Percentiles rank a stretch among this genome's conserved stretches.
Evolutionary conservation across 2,888 invertebrate genomes (phyloP).

Genomic region (Galerucella pusilla): DNA sequence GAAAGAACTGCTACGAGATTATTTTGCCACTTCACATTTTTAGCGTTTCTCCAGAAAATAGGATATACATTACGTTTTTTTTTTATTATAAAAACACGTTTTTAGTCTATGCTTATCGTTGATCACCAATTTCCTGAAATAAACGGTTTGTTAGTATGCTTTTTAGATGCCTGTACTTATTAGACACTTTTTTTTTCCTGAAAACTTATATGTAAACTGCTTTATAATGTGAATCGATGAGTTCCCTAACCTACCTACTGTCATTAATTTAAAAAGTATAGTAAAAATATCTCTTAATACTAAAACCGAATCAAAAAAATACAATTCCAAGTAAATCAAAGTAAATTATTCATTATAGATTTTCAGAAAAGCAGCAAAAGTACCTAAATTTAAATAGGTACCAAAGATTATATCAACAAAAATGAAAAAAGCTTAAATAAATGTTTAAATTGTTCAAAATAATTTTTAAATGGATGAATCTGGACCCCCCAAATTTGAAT

Average conservation of each 20-base stretch:
- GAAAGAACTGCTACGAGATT: slow-evolving; percentile 57
- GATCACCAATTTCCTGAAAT: slow-evolving; percentile 61
- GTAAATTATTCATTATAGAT: too few relatives aligned
- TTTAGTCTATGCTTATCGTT: slow-evolving; percentile 48
- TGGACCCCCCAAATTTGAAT: too few relatives aligned
- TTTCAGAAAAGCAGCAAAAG: too few relatives aligned
- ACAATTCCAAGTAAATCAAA: not conserved
- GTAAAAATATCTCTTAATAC: slow-evolving; percentile 32
- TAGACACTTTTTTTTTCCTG: slow-evolving; percentile 24
- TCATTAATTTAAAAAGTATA: slow-evolving; percentile 35
- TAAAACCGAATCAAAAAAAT: slow-evolving; percentile 19
- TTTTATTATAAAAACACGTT: slow-evolving; percentile 25
- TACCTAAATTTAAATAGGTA: too few relatives aligned
- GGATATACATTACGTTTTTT: slow-evolving; percentile 39
- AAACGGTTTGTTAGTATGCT: slow-evolving; percentile 46
- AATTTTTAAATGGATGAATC: too few relatives aligned
- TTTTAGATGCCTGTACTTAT: not conserved
- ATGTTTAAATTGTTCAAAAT: too few relatives aligned
- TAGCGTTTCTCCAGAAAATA: slow-evolving; percentile 38
- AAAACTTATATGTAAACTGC: slow-evolving; percentile 13
- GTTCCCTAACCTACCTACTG: slow-evolving; percentile 6
- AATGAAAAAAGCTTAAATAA: too few relatives aligned
- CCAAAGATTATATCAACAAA: too few relatives aligned
- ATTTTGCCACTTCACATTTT: slow-evolving; percentile 44
- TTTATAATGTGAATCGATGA: slow-evolving; percentile 4